A percentile compares a stretch with the other conserved stretches of the same genome.
phyloP scores from a whole-genome alignment of 35 echinoderm and acorn worm species.

The Stichopus chloronotus region DNA sequence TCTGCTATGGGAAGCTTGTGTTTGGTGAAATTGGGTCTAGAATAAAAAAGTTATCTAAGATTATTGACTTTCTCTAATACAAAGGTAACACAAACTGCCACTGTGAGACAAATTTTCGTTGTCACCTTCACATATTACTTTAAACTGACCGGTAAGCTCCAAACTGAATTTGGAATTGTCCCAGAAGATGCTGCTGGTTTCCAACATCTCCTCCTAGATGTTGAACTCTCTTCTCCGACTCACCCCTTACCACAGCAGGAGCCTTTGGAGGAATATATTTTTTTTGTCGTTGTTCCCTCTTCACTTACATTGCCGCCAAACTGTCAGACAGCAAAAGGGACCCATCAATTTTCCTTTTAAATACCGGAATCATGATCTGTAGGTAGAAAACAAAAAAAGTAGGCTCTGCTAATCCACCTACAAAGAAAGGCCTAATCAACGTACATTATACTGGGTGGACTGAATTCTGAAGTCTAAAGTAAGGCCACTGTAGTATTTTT shows the following conservation, averaged over 20 bases:
- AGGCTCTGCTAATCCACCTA: not conserved
- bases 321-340: constrained; percentile 25
- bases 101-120: not conserved
- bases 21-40: too few relatives aligned
- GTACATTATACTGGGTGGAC: not conserved
- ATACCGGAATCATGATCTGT: constrained; percentile 34
- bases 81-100: not conserved
- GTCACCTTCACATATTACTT: not conserved
- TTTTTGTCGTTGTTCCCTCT: constrained; percentile 23
- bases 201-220: not conserved
- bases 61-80: not conserved
- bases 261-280: not conserved
- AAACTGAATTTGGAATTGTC: constrained; percentile 13
- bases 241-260: not conserved
- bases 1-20: not conserved
- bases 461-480: not conserved
- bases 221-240: not conserved
- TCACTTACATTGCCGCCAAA: constrained; percentile 10
- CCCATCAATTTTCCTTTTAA: constrained; percentile 13
- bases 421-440: not conserved
- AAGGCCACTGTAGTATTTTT: too few relatives aligned
- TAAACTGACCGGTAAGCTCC: constrained; percentile 30
- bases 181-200: constrained; percentile 41
- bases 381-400: not conserved
- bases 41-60: too few relatives aligned